phyloP scores from a whole-genome alignment of 2,113 vertebrate genomes.

The Lycaon pictus region DNA sequence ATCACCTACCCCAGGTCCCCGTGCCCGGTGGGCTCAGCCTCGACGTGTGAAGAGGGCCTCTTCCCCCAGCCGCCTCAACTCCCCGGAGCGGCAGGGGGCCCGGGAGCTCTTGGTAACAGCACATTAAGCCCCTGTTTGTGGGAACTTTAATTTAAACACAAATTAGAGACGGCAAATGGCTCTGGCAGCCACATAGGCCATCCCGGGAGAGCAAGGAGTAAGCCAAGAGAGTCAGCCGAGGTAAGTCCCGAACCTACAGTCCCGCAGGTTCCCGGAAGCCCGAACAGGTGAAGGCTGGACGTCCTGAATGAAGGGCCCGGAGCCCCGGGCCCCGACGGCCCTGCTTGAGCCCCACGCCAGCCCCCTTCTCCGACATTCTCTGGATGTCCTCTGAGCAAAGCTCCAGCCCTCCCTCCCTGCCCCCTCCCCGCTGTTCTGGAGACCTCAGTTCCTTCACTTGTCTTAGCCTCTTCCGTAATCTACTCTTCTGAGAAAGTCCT shows the following conservation, averaged over 20 bases:
- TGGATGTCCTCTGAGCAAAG: background rate
- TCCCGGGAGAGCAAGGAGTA: slow-evolving; percentile 69
- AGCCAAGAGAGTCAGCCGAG: slow-evolving; percentile 63
- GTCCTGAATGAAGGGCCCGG: background rate
- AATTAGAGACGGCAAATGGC: slow-evolving; percentile 79
- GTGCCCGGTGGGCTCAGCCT: background rate
- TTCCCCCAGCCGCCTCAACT: background rate
- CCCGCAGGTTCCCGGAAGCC: background rate
- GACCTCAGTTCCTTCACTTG: background rate
- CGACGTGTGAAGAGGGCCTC: background rate
- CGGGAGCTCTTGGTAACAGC: slow-evolving; percentile 66
- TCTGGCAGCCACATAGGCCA: slow-evolving; percentile 76
- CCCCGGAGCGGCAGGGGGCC: background rate
- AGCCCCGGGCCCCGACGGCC: background rate
- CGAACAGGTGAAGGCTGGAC: background rate
- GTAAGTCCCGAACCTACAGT: slow-evolving; percentile 50
- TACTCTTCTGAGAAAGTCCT: slow-evolving; percentile 30
- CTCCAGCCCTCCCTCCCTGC: background rate
- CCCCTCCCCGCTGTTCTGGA: background rate
- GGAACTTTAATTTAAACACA: slow-evolving; percentile 81
- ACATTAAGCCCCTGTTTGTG: slow-evolving; percentile 74
- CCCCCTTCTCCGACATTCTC: background rate
- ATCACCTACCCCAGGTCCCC: background rate
- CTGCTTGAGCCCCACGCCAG: background rate
- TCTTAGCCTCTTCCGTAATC: background rate